Conservation (phyloP, 2,797 vertebrate species). For the Gambusia yucatana region DNA sequence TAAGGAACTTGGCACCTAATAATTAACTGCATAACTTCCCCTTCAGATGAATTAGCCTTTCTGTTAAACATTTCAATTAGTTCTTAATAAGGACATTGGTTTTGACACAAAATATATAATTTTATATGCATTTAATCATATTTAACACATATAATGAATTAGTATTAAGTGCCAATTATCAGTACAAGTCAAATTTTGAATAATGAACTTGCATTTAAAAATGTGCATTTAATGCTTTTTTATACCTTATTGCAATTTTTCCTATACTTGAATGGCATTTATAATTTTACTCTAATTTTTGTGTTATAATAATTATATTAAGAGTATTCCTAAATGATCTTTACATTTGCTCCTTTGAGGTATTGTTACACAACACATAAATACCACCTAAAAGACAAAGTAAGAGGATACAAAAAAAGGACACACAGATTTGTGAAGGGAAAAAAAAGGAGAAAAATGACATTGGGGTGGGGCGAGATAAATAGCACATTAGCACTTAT, state of each 20-base stretch:
- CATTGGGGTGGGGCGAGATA: constrained; percentile 39
- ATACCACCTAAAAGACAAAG: background rate
- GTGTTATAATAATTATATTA: background rate
- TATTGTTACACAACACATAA: background rate
- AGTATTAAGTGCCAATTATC: background rate
- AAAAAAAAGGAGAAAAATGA: constrained; percentile 39
- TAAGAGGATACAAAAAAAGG: background rate
- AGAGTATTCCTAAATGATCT: background rate
- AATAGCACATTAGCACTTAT: constrained; percentile 78
- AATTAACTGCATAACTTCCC: background rate
- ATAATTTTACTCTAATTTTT: background rate
- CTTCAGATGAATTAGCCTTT: background rate
- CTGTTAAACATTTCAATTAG: background rate
- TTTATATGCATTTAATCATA: background rate
- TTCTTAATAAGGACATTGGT: background rate
- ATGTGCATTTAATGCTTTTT: background rate
- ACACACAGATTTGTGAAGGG: constrained; percentile 9
- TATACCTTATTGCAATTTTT: background rate
- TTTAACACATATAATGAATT: background rate
- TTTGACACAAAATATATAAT: background rate
- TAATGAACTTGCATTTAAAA: background rate
- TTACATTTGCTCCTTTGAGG: background rate
- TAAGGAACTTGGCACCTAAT: background rate
- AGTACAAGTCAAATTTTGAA: background rate
- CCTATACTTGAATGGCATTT: background rate